Evolutionary conservation across 2,888 invertebrate genomes (phyloP).

Genomic region (Calephelis perditalis): DNA sequence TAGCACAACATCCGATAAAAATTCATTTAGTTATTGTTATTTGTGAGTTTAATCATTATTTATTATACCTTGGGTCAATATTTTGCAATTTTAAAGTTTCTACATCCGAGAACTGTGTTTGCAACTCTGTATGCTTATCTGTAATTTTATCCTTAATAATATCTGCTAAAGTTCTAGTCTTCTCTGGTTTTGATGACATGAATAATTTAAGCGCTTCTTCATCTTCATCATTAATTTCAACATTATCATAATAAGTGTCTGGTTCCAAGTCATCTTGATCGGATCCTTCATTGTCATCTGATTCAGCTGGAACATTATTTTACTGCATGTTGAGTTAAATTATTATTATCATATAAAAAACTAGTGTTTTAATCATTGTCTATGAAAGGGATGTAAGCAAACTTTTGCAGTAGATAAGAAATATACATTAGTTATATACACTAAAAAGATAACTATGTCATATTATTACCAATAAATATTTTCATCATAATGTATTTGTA

Average conservation of each 20-base stretch:
- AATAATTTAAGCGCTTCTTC: constrained; percentile 92
- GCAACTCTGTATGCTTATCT: constrained; percentile 94
- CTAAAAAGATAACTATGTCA: no score
- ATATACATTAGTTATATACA: no score
- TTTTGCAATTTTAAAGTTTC: constrained; percentile 87
- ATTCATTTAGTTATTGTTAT: no score
- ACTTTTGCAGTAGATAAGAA: no score
- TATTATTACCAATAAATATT: no score
- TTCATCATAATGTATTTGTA: no score
- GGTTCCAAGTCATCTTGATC: constrained; percentile 75
- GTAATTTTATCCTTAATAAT: constrained; percentile 95
- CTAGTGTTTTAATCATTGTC: no score
- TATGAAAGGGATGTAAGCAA: no score
- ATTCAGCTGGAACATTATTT: not conserved
- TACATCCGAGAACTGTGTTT: constrained; percentile 89
- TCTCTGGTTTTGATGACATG: constrained; percentile 65
- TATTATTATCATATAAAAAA: no score
- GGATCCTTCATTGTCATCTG: constrained; percentile 59
- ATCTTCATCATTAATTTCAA: constrained; percentile 92
- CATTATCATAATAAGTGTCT: constrained; percentile 82
- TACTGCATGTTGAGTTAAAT: not conserved
- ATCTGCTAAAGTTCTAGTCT: constrained; percentile 89
- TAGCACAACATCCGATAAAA: no score
- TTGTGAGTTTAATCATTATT: no score
- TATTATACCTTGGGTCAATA: constrained; percentile 83